Evolutionary conservation across 2,113 vertebrate genomes (phyloP).

Genomic region (Mellivora capensis): DNA sequence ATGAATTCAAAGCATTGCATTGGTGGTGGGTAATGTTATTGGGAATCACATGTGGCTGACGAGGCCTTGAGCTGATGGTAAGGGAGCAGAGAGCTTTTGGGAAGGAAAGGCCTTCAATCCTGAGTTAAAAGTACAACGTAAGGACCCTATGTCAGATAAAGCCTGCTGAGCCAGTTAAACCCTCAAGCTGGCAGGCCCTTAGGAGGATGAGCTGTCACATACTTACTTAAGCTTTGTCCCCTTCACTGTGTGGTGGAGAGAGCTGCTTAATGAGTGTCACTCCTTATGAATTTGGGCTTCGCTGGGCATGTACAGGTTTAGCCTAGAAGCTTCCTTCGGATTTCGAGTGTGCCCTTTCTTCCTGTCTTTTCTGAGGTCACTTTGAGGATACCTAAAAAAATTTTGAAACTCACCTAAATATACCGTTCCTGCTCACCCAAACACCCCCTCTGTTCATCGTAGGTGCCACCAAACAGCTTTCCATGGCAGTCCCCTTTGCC

Average conservation of each 20-base stretch:
- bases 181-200: not conserved
- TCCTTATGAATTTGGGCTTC: not conserved
- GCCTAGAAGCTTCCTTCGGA: not conserved
- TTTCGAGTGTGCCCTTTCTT: not conserved
- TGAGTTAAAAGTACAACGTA: not conserved
- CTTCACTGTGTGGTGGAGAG: not conserved
- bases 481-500: constrained; percentile 85
- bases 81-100: not conserved
- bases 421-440: not conserved
- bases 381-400: not conserved
- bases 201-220: accelerated
- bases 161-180: not conserved
- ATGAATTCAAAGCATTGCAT: not conserved
- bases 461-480: constrained; percentile 89
- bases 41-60: not conserved
- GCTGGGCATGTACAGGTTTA: not conserved
- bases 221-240: not conserved
- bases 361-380: not conserved
- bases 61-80: not conserved
- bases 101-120: not conserved
- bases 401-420: not conserved
- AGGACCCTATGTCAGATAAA: not conserved
- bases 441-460: not conserved
- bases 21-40: not conserved
- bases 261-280: not conserved